Base-by-base conservation (phyloP, 1,140 invertebrate species). In the Geopemphigus sp. region DNA sequence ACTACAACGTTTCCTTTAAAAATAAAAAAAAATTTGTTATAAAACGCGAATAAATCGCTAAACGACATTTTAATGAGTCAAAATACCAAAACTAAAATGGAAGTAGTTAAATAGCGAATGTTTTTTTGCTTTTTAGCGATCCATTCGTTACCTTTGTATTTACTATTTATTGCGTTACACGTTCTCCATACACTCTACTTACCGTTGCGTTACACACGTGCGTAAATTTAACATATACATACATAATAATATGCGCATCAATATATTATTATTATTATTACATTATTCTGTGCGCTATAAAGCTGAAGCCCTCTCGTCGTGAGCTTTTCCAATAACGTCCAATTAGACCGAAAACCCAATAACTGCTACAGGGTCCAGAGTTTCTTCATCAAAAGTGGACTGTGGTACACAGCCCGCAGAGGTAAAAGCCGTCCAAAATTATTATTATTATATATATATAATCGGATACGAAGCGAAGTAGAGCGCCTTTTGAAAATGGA, bases 301-400 rank as follows among this genome's bases (percentile, higher is more conserved):
- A 61, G 61, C 26, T 78, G 32, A 78, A 78, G 74, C 57, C 57
- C 74, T 78, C 74, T 76, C 56, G 39, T 57, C n/a, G 73, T 76
- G 22, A 39, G 74, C 57, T 76, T 78, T 78, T 78, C 74, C 74
- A 78, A 78, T 78, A 78, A 61, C 19, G 74, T 78, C 74, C 74
- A 78, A 78, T 78, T 78, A 78, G 57, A 50, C 57, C 22, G 56
- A 22, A 72, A 78, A 63, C 74, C 39, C 32, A 14, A 39, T 39
- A 8, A 8, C 32, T 39, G 32, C 8, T 39, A 8, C 32, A 8
- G 68, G 26, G 22, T 15, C 54, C 8, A 22, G 12, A 24, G 47
- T n/a, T 15, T 8, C 39, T n/a, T 2, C 22, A 22, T 8, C 22
- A 22, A 19, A 63, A 78, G 14, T 63, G 61, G 61, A 63, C n/a